Evolutionary conservation across 2,113 vertebrate species (phyloP).

Genomic region (Channa argus): DNA sequence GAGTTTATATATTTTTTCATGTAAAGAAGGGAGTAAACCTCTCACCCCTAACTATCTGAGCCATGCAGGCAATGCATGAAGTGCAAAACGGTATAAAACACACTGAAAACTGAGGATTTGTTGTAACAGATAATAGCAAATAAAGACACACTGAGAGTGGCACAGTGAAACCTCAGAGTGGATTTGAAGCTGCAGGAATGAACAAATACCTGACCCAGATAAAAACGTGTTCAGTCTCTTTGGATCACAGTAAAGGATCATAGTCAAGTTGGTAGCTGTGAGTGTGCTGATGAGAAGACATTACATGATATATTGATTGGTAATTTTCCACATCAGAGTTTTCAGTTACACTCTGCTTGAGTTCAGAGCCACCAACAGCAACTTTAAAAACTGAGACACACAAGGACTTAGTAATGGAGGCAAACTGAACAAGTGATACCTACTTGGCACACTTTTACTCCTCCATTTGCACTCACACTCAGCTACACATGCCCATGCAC

Average conservation of each 20-base stretch:
- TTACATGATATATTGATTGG: slow-evolving; percentile 39
- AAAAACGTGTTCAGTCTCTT: neutral
- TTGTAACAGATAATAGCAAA: neutral
- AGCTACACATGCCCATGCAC: slow-evolving; percentile 14
- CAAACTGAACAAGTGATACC: slow-evolving; percentile 48
- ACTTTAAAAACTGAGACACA: neutral
- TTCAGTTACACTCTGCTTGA: slow-evolving; percentile 9
- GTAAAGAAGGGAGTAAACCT: neutral
- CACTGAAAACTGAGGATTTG: neutral
- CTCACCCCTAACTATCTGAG: neutral
- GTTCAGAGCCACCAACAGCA: slow-evolving; percentile 8
- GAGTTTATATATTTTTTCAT: no score
- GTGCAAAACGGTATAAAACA: neutral
- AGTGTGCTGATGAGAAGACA: slow-evolving; percentile 26
- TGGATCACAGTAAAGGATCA: slow-evolving; percentile 27
- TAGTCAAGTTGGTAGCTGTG: slow-evolving; percentile 28
- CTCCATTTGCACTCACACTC: slow-evolving; percentile 43
- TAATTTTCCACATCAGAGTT: slow-evolving; percentile 4
- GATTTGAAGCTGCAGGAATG: neutral
- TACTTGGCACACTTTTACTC: slow-evolving; percentile 30
- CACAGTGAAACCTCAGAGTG: neutral
- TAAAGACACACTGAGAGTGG: neutral
- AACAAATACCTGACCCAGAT: neutral
- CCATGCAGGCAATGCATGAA: no score
- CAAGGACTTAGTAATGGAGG: slow-evolving; percentile 42